Evolutionary conservation across 2,113 vertebrate genomes (phyloP), one percentile per base, ranked within the genome.

Genomic region (Mus pahari): DNA sequence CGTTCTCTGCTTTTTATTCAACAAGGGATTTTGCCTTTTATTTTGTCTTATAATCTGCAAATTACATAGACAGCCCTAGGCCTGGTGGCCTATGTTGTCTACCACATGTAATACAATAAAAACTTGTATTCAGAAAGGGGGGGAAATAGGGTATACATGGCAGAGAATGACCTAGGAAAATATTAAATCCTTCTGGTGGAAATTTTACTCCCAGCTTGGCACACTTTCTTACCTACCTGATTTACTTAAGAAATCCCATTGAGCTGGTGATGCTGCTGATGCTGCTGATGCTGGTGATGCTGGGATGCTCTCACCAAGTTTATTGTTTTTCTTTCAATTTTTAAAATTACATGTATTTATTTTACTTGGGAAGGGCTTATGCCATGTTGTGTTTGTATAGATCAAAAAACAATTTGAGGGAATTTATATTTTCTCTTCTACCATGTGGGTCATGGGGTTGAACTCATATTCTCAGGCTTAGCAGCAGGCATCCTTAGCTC

Each of bases 81-180:
- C 39, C 68, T 4, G 1, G 4, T 92, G 12, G 79, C 79, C 24
- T 82, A 5, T 19, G 2, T 82, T 60, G 5, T 86, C 48, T 78
- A 14, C 31, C 5, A 3, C 53, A 6, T 22, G 1, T 58, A 74
- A 13, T 84, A 2, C 26, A 86, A 50, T 84, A 66, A 83, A 94
- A 94, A 3, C 39, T 94, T 71, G 74, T 28, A 75, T 22, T 95
- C 28, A 48, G 28, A 86, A 91, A 83, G 87, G 19, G 53, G 53
- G 45, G 24, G 68, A 36, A 75, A 42, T 1, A 60, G 39, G 31
- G 70, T 58, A 70, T 6, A 75, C 22, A 55, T 17, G 91, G 39
- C 36, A 19, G 26, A 79, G 58, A 66, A 39, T 71, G 50, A 78
- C 36, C 26, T 77, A 81, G 2, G 82, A 24, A 86, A 81, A 77